These are phyloP conservation scores for Anser cygnoides DNA, from an alignment of 2,113 vertebrate genomes.

Conservation along the genomic window DNA sequence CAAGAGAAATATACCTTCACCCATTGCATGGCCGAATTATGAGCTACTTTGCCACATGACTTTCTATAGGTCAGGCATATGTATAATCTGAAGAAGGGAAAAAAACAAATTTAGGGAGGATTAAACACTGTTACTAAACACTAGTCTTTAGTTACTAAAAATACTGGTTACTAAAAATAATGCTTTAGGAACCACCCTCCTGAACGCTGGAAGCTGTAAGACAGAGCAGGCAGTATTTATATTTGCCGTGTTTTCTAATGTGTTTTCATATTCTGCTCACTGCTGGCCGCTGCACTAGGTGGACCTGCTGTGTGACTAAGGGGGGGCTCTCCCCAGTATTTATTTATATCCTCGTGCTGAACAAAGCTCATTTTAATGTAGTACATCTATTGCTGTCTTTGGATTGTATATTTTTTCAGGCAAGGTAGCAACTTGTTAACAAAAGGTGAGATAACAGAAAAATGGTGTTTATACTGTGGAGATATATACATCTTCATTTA, in stretches of 20 bases:
- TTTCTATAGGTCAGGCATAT: background rate
- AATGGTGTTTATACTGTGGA: background rate
- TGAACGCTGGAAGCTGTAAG: background rate
- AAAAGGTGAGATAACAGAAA: background rate
- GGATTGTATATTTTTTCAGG: background rate
- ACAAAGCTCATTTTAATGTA: background rate
- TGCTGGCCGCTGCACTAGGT: background rate
- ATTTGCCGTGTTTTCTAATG: background rate
- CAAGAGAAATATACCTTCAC: background rate
- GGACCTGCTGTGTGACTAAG: background rate
- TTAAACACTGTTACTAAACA: background rate
- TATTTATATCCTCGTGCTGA: background rate
- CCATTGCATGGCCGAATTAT: background rate
- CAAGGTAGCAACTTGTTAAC: background rate
- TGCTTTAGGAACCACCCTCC: background rate
- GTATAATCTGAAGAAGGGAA: background rate
- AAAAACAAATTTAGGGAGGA: background rate
- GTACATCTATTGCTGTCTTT: background rate
- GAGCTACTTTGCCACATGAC: background rate
- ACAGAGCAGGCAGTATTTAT: background rate
- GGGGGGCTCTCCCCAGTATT: rapidly evolving
- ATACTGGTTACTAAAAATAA: background rate
- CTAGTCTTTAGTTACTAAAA: background rate
- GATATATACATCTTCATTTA: background rate
- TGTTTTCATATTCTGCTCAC: background rate